Percentiles rank a stretch among this genome's conserved stretches.
phyloP scores from a whole-genome alignment of 2,888 invertebrate genomes.

The Drosophila pseudotakahashii region DNA sequence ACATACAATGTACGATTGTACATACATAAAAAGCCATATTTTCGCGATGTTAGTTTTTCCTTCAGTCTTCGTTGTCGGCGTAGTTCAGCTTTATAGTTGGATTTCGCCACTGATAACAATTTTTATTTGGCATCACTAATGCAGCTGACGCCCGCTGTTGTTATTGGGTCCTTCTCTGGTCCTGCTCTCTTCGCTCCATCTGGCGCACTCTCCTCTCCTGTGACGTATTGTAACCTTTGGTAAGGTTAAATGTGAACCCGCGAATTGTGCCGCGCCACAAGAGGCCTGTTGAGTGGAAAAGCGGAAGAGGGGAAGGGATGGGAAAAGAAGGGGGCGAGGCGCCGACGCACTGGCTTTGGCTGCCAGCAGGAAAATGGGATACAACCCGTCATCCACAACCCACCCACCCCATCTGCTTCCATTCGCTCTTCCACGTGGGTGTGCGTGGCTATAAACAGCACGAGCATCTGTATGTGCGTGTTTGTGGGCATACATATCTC shows the following conservation, averaged over 20 bases:
- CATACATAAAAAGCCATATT: no score
- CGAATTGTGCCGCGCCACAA: constrained; percentile 68
- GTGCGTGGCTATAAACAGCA: constrained; percentile 60
- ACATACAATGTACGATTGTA: not conserved
- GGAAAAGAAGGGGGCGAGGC: constrained; percentile 48
- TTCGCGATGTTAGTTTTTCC: no score
- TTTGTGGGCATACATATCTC: constrained; percentile 11
- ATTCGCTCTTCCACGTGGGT: constrained; percentile 15
- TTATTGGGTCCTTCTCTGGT: constrained; percentile 1
- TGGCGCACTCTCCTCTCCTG: constrained; percentile 35
- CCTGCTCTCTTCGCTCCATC: constrained; percentile 12
- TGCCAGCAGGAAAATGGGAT: constrained; percentile 17
- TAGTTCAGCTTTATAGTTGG: not conserved
- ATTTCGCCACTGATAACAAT: not conserved
- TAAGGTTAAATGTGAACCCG: constrained; percentile 72
- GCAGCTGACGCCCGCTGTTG: constrained; percentile 7
- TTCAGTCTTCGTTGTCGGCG: not conserved
- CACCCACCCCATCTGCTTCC: not conserved
- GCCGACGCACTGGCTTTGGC: constrained; percentile 62
- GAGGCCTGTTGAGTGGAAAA: constrained; percentile 16
- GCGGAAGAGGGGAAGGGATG: not conserved
- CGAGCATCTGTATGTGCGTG: constrained; percentile 17
- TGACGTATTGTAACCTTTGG: constrained; percentile 62
- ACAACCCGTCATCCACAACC: not conserved
- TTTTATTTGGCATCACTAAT: constrained; percentile 8